These are phyloP conservation scores for Drosophila littoralis DNA, from an alignment of 1,140 invertebrate species.

Conservation along the genomic window DNA sequence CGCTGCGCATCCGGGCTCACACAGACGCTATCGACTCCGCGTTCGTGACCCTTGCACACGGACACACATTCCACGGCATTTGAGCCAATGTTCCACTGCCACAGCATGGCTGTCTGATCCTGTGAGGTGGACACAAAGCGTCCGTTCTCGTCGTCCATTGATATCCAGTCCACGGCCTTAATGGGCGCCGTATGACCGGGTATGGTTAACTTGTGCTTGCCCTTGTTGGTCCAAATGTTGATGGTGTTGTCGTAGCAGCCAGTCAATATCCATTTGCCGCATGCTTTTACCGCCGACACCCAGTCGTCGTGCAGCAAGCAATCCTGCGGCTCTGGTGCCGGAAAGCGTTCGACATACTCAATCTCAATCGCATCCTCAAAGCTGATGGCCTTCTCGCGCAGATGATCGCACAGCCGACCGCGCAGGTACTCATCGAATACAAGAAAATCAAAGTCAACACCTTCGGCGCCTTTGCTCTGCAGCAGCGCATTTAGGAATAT, in stretches of 20 bases:
- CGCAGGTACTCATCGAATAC: slow-evolving; percentile 92
- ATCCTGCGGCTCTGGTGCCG: slow-evolving; percentile 95
- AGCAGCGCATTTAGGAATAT: slow-evolving; percentile 92
- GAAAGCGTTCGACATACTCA: slow-evolving; percentile 95
- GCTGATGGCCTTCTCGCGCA: slow-evolving; percentile 88
- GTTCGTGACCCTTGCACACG: slow-evolving; percentile 94
- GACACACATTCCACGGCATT: slow-evolving; percentile 93
- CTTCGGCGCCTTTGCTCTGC: slow-evolving; percentile 78
- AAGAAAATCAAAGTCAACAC: slow-evolving; percentile 95
- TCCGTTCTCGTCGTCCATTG: slow-evolving; percentile 87
- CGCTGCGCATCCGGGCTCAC: slow-evolving; percentile 88
- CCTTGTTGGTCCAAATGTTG: slow-evolving; percentile 94
- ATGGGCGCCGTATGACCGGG: slow-evolving; percentile 94
- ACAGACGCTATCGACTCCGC: slow-evolving; percentile 93
- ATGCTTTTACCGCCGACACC: slow-evolving; percentile 93
- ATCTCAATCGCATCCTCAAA: slow-evolving; percentile 92
- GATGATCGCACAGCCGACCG: slow-evolving; percentile 86
- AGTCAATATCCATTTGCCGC: slow-evolving; percentile 93
- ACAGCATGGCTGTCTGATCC: slow-evolving; percentile 96
- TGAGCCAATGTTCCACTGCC: slow-evolving; percentile 92
- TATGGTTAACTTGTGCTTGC: slow-evolving; percentile 92
- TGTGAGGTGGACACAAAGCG: slow-evolving; percentile 95
- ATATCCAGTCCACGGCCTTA: slow-evolving; percentile 95
- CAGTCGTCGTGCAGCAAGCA: slow-evolving; percentile 97
- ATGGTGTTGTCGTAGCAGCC: slow-evolving; percentile 98